Base-by-base conservation (phyloP, 2,888 invertebrate species). In the Temnothorax ravouxi region DNA sequence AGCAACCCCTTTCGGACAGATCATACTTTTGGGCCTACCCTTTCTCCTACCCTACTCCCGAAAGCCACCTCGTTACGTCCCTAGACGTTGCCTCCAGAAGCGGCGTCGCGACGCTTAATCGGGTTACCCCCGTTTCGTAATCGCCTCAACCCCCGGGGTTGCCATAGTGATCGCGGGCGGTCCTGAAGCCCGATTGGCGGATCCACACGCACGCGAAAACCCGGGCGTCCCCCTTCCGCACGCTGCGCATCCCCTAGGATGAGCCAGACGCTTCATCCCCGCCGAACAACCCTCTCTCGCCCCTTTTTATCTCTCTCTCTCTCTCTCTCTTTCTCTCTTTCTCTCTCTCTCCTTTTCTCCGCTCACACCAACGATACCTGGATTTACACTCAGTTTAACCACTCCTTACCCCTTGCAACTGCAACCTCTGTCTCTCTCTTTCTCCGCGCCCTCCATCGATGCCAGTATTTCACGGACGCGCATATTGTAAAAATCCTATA, bases 91-190 rank as follows among this genome's bases (percentile, higher is more conserved):
- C 86, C 84, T 54, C 47, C 79, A 62, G 86, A 77, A 84, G 71
- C 88, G 81, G 84, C 85, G 77, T 84, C 83, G 85, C 71, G 91
- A 25, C 92, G 92, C 91, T 92, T 94, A 94, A 94, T 93, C 94
- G 94, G 94, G 94, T 93, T 93, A 93, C 72, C 93, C 92, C 94
- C 93, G 94, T 94, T 94, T 93, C 92, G 91, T 94, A 94, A 94
- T 94, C 94, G 91, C 91, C 94, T 93, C 90, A 38, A 81, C 74
- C 76, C 87, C 86, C 88, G 87, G 88, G 90, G 94, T 94, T 91
- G 92, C 93, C 92, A 94, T 93, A 92, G 93, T 88, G 84, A 93
- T 93, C 88, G 84, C 88, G 87, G 87, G 89, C 88, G 90, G 89
- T 88, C 90, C 91, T 86, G 89, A 87, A 86, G 86, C 84, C 89